Evolutionary conservation across 2,888 invertebrate genomes (phyloP).

Genomic region (Atethmia centrago): DNA sequence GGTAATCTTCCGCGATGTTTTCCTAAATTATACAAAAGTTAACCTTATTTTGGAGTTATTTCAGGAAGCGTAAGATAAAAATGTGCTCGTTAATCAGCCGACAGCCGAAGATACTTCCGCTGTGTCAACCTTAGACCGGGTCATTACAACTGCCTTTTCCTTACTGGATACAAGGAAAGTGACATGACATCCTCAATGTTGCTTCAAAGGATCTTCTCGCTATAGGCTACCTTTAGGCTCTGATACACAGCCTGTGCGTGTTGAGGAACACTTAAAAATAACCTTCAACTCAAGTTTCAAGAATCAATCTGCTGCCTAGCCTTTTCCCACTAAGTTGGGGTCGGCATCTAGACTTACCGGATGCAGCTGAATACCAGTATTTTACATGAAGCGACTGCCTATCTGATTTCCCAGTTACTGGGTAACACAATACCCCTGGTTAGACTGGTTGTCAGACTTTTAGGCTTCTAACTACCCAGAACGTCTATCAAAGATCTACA

Average conservation of each 20-base stretch:
- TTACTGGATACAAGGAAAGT: constrained; percentile 56
- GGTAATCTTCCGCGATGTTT: neutral
- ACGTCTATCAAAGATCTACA: too few species aligned
- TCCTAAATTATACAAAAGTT: constrained; percentile 10
- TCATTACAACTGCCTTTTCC: constrained; percentile 34
- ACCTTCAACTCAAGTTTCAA: too few species aligned
- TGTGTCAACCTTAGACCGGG: constrained; percentile 37
- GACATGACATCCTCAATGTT: constrained; percentile 29
- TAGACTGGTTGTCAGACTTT: too few species aligned
- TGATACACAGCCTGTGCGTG: neutral
- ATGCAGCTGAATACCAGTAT: neutral
- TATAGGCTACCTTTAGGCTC: neutral
- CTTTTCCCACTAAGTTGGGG: neutral
- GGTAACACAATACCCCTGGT: too few species aligned
- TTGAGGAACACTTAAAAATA: too few species aligned
- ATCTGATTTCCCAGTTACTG: too few species aligned
- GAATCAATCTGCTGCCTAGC: neutral
- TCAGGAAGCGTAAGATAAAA: constrained; percentile 38
- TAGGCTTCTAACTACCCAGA: too few species aligned
- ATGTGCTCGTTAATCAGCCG: constrained; percentile 28
- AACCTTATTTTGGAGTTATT: constrained; percentile 33
- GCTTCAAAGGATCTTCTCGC: constrained; percentile 11
- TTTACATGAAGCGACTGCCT: neutral
- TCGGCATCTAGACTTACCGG: neutral
- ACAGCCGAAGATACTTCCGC: constrained; percentile 42